Percentiles rank a stretch among this genome's conserved stretches.
Conservation (phyloP, 2,888 invertebrate genomes). For the Lamproptera curius region DNA sequence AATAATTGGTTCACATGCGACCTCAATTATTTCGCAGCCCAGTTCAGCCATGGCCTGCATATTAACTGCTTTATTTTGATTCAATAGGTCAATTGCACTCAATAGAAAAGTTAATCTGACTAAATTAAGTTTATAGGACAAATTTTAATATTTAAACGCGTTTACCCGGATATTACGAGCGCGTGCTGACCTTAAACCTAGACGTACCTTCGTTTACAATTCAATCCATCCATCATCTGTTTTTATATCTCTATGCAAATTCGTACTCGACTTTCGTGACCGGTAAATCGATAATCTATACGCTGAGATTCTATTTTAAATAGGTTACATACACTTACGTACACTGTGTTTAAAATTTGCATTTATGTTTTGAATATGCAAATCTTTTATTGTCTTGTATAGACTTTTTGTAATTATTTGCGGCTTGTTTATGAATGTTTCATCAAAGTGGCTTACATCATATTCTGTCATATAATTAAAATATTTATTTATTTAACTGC, state of each 20-base stretch:
- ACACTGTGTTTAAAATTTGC: too few species aligned
- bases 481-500: too few species aligned
- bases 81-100: constrained; percentile 8
- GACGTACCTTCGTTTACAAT: constrained; percentile 43
- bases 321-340: too few species aligned
- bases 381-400: too few species aligned
- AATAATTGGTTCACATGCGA: neutral
- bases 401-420: too few species aligned
- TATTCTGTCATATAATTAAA: too few species aligned
- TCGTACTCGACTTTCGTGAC: constrained; percentile 44
- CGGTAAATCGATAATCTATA: constrained; percentile 32
- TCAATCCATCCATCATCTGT: constrained; percentile 35
- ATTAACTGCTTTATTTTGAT: constrained; percentile 4
- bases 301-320: too few species aligned
- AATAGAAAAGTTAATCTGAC: neutral
- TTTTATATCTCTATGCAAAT: constrained; percentile 45
- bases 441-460: too few species aligned
- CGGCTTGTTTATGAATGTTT: too few species aligned
- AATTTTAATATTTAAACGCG: neutral
- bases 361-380: too few species aligned
- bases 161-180: constrained; percentile 49
- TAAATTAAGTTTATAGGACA: neutral
- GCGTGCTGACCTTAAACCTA: constrained; percentile 50
- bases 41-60: constrained; percentile 9
- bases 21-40: constrained; percentile 4